Percentiles rank a stretch among this genome's conserved stretches.
phyloP scores from a whole-genome alignment of 1,140 invertebrate species.

The Drosophila sp. region DNA sequence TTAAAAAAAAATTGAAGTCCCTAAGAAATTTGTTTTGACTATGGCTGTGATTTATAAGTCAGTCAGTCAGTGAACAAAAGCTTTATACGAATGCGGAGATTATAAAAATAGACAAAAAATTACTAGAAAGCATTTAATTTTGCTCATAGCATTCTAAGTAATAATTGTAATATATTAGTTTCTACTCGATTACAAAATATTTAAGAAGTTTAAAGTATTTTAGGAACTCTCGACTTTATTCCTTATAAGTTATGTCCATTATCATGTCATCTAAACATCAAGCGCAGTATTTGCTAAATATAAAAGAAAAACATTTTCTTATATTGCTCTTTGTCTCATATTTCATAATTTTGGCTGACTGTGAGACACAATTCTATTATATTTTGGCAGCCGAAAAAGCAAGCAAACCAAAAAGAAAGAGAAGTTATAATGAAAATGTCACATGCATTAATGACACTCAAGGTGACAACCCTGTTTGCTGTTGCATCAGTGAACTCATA shows the following conservation, averaged over 20 bases:
- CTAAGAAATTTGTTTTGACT: no score
- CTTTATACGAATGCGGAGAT: no score
- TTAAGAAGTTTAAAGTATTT: not conserved
- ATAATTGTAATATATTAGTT: no score
- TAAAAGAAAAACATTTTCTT: not conserved
- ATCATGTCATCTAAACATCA: not conserved
- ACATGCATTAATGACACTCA: constrained; percentile 80
- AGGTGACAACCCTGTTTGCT: constrained; percentile 71
- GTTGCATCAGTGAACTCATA: constrained; percentile 44
- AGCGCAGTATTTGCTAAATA: not conserved
- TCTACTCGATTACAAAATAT: constrained; percentile 21
- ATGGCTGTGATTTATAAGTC: no score
- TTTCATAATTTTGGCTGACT: constrained; percentile 20
- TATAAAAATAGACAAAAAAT: no score
- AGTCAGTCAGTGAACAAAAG: no score
- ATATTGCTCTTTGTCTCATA: not conserved
- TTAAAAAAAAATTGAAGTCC: no score
- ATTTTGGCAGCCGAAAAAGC: constrained; percentile 30
- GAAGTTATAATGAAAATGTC: constrained; percentile 79
- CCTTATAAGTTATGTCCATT: not conserved
- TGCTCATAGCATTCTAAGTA: no score
- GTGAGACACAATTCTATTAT: constrained; percentile 23
- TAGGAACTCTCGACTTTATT: not conserved
- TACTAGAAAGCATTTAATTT: no score
- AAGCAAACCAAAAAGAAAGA: constrained; percentile 52